A percentile compares a stretch with the other conserved stretches of the same genome.
phyloP scores from a whole-genome alignment of 2,797 vertebrate genomes.

The Sebastes steindachneri region DNA sequence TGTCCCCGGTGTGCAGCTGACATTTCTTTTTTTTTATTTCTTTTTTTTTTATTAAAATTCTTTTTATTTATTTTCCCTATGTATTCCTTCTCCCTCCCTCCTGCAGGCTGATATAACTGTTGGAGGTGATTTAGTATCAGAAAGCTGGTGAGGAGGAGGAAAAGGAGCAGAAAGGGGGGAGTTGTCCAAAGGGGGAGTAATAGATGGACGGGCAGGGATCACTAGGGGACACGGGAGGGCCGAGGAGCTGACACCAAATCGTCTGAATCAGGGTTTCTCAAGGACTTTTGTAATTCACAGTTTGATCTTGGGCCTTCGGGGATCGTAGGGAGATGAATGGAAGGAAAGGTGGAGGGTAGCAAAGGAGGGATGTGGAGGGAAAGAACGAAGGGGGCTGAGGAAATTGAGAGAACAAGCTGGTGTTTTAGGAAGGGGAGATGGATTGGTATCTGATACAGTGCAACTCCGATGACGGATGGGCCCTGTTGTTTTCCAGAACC shows the following conservation, averaged over 20 bases:
- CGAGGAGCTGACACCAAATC: constrained; percentile 40
- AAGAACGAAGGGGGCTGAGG: constrained; percentile 3
- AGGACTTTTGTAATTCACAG: constrained; percentile 74
- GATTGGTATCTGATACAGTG: constrained; percentile 52
- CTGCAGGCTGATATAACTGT: constrained; percentile 43
- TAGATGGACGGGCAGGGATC: constrained; percentile 66
- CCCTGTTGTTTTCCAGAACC: constrained; percentile 33
- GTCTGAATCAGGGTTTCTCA: constrained; percentile 75
- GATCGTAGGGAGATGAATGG: constrained; percentile 10
- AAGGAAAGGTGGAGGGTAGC: neutral
- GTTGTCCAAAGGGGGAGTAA: constrained; percentile 56
- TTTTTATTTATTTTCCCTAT: neutral
- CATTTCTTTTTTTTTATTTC: neutral
- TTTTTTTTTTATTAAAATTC: neutral
- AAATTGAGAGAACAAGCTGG: constrained; percentile 22
- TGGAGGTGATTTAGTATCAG: constrained; percentile 61
- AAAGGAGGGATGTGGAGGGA: neutral
- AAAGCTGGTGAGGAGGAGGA: constrained; percentile 31
- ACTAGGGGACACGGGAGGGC: constrained; percentile 39
- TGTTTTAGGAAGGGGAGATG: constrained; percentile 45
- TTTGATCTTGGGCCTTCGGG: constrained; percentile 60
- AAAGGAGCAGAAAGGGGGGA: constrained; percentile 10
- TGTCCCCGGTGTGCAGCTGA: neutral
- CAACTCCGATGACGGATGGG: constrained; percentile 47
- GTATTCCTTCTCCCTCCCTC: constrained; percentile 1